Base-by-base conservation (phyloP, 2,113 vertebrate genomes). In the Barnardius zonarius region DNA sequence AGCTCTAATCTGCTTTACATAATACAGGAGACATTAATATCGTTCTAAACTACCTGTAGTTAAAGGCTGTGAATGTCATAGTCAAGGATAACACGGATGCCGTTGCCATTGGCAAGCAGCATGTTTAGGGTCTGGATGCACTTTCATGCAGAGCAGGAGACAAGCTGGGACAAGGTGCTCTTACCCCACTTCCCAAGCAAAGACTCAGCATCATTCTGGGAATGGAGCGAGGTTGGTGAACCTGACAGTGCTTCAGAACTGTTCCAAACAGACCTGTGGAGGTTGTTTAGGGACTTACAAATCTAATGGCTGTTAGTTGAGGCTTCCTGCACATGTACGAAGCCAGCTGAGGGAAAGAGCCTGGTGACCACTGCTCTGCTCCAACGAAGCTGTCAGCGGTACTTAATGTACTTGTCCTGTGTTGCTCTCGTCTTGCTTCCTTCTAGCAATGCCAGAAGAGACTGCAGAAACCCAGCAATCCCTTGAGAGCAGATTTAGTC, bases 371-470 rank as follows among this genome's bases (percentile, higher is more conserved):
- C 22, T 52, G 66, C 51, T 79, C 33, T 87, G 9, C 39, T 86
- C 51, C 57, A 64, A 7, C 17, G 35, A 41, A 64, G 17, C 28
- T 3, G 0, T 25, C 75, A 61, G 52, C 57, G 48, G 44, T 0
- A 1, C 44, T 62, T 0, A 0, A 48, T 0, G 0, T 17, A 13
- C 31, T n/a, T 33, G 25, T 43, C 62, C 31, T 33, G 15, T 1
- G 0, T n/a, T 75, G 12, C 33, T 55, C 9, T 80, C 16, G 18
- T 73, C 55, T 79, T 82, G 48, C 18, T 24, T 64, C 10, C 52
- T 63, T 63, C 31, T 41, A 3, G 28, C 19, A 55, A 43, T 73
- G 35, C 7, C 17, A 49, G 44, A 15, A 79, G 17, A 59, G 27
- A n/a, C 11, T 28, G 9, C 1, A 25, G 62, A 44, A 85, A 82